Evolutionary conservation across 2,888 invertebrate species (phyloP).

Genomic region (Epiblema foenella): DNA sequence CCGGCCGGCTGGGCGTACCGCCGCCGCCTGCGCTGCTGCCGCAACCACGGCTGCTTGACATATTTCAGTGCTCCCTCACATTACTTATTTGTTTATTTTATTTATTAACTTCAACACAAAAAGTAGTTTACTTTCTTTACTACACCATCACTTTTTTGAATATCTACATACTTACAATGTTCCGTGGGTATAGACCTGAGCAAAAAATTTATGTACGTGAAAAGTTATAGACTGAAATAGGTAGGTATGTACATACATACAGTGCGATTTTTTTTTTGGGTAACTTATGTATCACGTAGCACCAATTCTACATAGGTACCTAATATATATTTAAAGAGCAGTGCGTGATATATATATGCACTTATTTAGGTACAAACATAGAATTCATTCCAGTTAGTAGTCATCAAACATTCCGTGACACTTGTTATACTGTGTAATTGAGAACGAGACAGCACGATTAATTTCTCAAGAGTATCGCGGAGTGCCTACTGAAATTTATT

Average conservation of each 20-base stretch:
- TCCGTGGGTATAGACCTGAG: slow-evolving; percentile 57
- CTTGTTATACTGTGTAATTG: not conserved
- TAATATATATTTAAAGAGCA: no score
- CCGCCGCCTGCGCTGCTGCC: not conserved
- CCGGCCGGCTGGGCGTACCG: slow-evolving; percentile 14
- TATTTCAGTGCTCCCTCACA: slow-evolving; percentile 8
- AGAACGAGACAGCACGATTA: slow-evolving; percentile 21
- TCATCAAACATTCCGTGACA: no score
- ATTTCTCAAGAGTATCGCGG: slow-evolving; percentile 35
- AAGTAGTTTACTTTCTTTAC: not conserved
- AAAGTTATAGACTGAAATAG: not conserved
- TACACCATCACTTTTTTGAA: slow-evolving; percentile 3
- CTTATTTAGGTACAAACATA: no score
- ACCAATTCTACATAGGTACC: no score
- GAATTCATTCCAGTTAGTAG: not conserved
- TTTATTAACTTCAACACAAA: not conserved
- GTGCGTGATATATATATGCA: no score
- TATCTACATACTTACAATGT: not conserved
- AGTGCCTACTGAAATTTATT: slow-evolving; percentile 47
- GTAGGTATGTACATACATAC: no score
- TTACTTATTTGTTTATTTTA: not conserved
- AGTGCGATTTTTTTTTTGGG: no score
- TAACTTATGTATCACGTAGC: no score
- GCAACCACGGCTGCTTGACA: slow-evolving; percentile 14
- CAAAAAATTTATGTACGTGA: slow-evolving; percentile 18